Base-by-base conservation (phyloP, 92 coral and sea anemone species). In the Phenganax subtilis region DNA sequence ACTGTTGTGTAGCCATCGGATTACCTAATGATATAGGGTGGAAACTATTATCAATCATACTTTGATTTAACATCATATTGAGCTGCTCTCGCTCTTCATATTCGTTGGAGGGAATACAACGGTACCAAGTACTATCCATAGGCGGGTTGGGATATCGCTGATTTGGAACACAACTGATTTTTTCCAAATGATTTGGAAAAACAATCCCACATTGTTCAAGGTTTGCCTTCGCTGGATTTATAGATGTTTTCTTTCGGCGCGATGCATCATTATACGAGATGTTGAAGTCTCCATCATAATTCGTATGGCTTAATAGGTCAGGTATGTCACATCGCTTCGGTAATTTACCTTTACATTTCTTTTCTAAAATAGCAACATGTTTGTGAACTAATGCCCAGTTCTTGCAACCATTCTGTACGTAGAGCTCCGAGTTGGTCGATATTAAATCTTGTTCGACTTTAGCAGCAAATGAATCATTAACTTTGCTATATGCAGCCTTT, bases 321-420 rank as follows among this genome's bases (percentile, higher is more conserved):
- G 76, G 60, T 8, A 85, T 64, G 29, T 58, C 71, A 12, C 67
- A n/a, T 55, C 73, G 53, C 2, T 80, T 74, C 3, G 89, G 86
- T 6, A 82, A 55, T 51, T 82, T 86, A 5, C 86, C 79, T 6
- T 80, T 55, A 59, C 85, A 81, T 37, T 53, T 86, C 71, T 86
- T 73, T 62, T 86, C 85, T 17, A 85, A 59, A 9, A 85, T n/a
- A 7, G 85, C 90, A 10, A 69, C 76, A 14, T 80, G 82, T 65
- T 80, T 84, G 60, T 84, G 75, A 0, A 87, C 81, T 59, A 87
- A 82, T 29, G 86, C 69, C 86, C 88, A 87, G 61, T 87, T 87
- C 75, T 84, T 83, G 14, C 77, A 66, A 6, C 89, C 85, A 65
- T 86, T 86, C 27, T 58, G 75, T 8, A 83, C 54, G 53, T 83